Base-by-base conservation (phyloP, 2,888 invertebrate genomes). In the Erebia epiphron region DNA sequence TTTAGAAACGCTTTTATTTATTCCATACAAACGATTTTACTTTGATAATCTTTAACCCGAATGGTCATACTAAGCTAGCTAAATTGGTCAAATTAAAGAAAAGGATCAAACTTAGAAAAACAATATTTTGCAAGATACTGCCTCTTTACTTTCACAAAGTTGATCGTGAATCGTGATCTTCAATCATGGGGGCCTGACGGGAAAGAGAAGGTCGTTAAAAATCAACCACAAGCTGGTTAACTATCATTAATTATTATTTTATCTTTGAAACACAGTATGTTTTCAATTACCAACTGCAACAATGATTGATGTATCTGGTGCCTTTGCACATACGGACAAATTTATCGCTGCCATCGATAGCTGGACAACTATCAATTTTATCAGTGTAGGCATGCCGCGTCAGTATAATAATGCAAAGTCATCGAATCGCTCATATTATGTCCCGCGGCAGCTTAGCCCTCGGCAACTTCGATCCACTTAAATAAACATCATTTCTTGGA, bases 321-420 rank as follows among this genome's bases (percentile, higher is more conserved):
- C 84, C 83, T 84, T 82, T 86, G 86, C 79, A 83, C 86, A 84
- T 83, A 86, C 82, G 81, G 87, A 88, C 88, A 84, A 87, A 88
- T 89, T 89, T 90, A 89, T 90, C 87, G 83, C 79, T 78, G 85
- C 85, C 85, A 90, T 89, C 89, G 85, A 87, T 89, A 86, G 83
- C 78, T 78, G 80, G 80, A 86, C 78, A 77, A 79, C 87, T 88
- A 90, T 90, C 88, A 88, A 90, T 89, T 88, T 88, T 86, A 88
- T 87, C 84, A 79, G 79, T 75, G 73, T 82, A 83, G 83, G 79
- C 78, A 79, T 82, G 79, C 79, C 79, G 80, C 79, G 75, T 77
- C 78, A 78, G 76, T 78, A 80, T 80, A 79, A 86, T 90, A 87
- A 82, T 82, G 91, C 90, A 86, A 82, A 80, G 91, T 92, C 92